Conservation (phyloP, 2,888 invertebrate genomes). For the Pollenia labialis region DNA sequence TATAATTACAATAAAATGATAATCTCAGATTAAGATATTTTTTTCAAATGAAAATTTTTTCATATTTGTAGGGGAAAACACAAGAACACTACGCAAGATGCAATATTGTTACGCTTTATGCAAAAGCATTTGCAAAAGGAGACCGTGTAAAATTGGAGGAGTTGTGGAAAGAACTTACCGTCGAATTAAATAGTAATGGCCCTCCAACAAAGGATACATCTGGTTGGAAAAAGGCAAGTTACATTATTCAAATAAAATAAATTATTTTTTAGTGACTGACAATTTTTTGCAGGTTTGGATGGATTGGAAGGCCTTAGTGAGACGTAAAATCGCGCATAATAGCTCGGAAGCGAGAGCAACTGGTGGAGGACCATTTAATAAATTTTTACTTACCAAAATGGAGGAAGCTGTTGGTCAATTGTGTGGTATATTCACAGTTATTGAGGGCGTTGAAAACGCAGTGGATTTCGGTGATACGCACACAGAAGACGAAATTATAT, state of each 20-base stretch:
- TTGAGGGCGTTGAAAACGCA: constrained; percentile 21
- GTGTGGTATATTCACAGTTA: constrained; percentile 36
- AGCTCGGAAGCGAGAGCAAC: constrained; percentile 24
- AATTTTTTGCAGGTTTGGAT: constrained; percentile 27
- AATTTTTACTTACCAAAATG: constrained; percentile 40
- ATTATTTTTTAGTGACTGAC: constrained; percentile 16
- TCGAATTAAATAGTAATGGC: constrained; percentile 34
- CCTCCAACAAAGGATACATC: constrained; percentile 29
- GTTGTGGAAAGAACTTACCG: constrained; percentile 29
- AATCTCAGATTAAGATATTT: constrained; percentile 2
- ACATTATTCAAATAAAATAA: constrained; percentile 15
- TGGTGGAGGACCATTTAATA: constrained; percentile 28
- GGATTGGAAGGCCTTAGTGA: constrained; percentile 11
- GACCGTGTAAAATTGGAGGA: constrained; percentile 25
- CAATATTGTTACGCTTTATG: constrained; percentile 27
- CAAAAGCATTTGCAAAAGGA: constrained; percentile 33
- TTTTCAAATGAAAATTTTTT: background rate
- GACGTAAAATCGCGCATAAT: constrained; percentile 17
- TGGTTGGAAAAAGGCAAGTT: constrained; percentile 38
- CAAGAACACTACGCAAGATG: constrained; percentile 9
- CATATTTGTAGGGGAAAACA: background rate
- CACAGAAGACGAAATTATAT: constrained; percentile 11
- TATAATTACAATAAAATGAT: constrained; percentile 35
- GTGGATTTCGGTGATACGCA: background rate
- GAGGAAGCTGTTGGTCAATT: constrained; percentile 37